phyloP scores from a whole-genome alignment of 1,140 invertebrate genomes.

The Ctenoplectra terminalis region DNA sequence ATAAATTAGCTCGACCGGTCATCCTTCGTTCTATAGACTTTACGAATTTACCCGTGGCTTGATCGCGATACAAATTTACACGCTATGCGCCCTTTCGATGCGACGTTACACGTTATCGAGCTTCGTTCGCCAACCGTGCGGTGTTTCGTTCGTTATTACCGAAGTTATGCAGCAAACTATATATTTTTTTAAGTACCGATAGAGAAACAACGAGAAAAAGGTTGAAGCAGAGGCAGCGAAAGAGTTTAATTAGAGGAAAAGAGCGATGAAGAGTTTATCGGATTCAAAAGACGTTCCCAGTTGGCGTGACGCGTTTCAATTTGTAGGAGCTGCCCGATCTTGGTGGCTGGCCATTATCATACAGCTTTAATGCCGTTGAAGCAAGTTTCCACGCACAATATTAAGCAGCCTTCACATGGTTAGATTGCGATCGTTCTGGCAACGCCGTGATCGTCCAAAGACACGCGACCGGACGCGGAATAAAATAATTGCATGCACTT shows the following conservation, averaged over 20 bases:
- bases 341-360: constrained; percentile 31
- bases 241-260: constrained; percentile 25
- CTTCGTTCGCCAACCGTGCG: too few species aligned
- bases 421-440: constrained; percentile 51
- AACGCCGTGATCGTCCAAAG: constrained; percentile 36
- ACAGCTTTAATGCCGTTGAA: constrained; percentile 44
- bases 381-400: constrained; percentile 50
- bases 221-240: not conserved
- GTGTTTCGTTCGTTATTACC: too few species aligned
- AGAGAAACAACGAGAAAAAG: too few species aligned
- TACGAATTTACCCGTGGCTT: not conserved
- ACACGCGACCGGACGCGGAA: constrained; percentile 46
- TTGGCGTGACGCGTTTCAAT: constrained; percentile 54
- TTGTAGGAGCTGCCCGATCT: constrained; percentile 42
- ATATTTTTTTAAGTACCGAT: too few species aligned
- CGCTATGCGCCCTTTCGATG: not conserved
- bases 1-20: constrained; percentile 22
- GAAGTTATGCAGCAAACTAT: too few species aligned
- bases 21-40: constrained; percentile 28
- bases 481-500: constrained; percentile 41
- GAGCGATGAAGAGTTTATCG: constrained; percentile 14
- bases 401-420: constrained; percentile 59
- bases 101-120: not conserved
- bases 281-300: constrained; percentile 18
- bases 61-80: not conserved